These are phyloP conservation scores for Reinhardtius hippoglossoides DNA, from an alignment of 2,113 vertebrate genomes.

Conservation along the genomic window DNA sequence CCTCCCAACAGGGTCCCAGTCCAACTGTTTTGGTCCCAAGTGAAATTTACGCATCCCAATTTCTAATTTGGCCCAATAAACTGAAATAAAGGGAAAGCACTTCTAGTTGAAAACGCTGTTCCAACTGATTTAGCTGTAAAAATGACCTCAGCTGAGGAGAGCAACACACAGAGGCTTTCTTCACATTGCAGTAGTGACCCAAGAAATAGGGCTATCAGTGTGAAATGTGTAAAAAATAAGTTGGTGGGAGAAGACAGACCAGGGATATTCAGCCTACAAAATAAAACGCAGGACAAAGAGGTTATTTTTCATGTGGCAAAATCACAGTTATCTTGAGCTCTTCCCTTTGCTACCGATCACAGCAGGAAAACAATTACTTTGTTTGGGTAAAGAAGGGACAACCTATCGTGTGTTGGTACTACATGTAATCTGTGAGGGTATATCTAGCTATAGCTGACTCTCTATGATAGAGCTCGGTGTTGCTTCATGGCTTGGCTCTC, in stretches of 20 bases:
- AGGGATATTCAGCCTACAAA: background rate
- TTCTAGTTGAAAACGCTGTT: conserved; percentile 28
- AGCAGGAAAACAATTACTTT: background rate
- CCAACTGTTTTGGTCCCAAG: conserved; percentile 53
- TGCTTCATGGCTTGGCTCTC: background rate
- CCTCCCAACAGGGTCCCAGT: conserved; percentile 23
- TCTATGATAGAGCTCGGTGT: background rate
- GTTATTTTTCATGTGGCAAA: background rate
- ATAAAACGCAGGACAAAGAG: conserved; percentile 1
- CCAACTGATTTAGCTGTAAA: conserved; percentile 46
- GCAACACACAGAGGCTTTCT: background rate
- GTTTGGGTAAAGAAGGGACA: too few species aligned
- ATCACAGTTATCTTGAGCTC: background rate
- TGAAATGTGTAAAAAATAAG: conserved; percentile 29
- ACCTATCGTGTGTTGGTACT: too few species aligned
- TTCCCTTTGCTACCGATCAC: background rate
- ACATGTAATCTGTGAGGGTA: too few species aligned
- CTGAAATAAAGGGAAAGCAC: conserved; percentile 45
- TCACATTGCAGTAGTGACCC: conserved; percentile 19
- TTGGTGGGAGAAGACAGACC: conserved; percentile 7
- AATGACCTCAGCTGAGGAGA: conserved; percentile 19
- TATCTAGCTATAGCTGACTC: background rate
- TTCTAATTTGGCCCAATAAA: conserved; percentile 55
- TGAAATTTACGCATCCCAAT: conserved; percentile 49
- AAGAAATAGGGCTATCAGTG: conserved; percentile 26